Conservation (phyloP, 1,140 invertebrate genomes). For the Hermetia illucens region DNA sequence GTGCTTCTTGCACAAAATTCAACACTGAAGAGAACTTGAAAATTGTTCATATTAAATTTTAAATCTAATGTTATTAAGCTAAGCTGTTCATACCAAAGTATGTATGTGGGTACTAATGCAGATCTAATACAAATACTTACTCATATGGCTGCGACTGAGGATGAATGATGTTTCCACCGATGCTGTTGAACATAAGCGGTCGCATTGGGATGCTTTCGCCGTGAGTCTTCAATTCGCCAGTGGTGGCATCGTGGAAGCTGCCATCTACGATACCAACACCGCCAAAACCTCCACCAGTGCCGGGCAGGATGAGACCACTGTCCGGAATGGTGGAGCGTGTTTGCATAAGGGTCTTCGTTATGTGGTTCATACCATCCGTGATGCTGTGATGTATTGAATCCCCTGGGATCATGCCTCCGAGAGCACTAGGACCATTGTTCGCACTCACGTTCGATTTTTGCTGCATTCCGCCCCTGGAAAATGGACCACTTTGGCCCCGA, state of each 20-base stretch:
- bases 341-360: slow-evolving; percentile 35
- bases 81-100: no score
- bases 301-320: background rate
- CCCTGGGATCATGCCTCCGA: slow-evolving; percentile 34
- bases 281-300: slow-evolving; percentile 1
- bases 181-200: slow-evolving; percentile 52
- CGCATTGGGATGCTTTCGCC: slow-evolving; percentile 64
- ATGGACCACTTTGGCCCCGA: slow-evolving; percentile 32
- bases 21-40: no score
- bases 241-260: slow-evolving; percentile 4
- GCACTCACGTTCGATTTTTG: slow-evolving; percentile 24
- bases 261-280: slow-evolving; percentile 10
- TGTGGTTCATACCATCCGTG: slow-evolving; percentile 42
- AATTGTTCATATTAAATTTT: no score
- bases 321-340: slow-evolving; percentile 18
- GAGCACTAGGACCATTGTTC: slow-evolving; percentile 4
- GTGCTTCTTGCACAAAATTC: no score
- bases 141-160: background rate
- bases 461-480: slow-evolving; percentile 12
- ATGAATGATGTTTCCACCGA: slow-evolving; percentile 1
- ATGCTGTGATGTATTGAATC: slow-evolving; percentile 44
- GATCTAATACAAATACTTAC: no score
- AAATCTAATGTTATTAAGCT: no score
- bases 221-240: slow-evolving; percentile 31
- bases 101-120: no score